Evolutionary conservation across 2,113 vertebrate genomes (phyloP), one percentile per base, ranked within the genome.

Genomic region (Cyanistes caeruleus): DNA sequence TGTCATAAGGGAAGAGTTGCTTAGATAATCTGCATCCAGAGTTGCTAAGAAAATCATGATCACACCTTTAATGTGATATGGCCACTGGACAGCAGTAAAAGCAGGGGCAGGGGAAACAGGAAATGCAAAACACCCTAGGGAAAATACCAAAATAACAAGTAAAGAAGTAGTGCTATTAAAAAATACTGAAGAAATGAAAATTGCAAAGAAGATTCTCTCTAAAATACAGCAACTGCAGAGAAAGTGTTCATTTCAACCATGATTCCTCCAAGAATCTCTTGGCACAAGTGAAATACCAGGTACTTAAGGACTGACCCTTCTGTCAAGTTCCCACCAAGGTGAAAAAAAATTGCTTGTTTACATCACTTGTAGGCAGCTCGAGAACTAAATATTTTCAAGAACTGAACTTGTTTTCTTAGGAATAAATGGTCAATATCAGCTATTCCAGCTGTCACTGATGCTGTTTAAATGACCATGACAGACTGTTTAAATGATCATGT

Each of bases 1-100:
- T 0, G 0, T 7, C 60, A 3, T 22, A 88, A 62, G 19, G 20
- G 23, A 88, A 88, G 6, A 24, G 5, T 21, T 93, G 13, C 18
- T 33, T 33, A 51, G 35, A 62, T 41, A 37, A 58, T 41, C 3
- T 56, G 10, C 19, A 60, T 16, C 6, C 11, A 55, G 20, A 79
- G 8, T 25, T 79, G 21, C 49, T 82, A 49, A 37, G 19, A 86
- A 69, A 84, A 82, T 44, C 28, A 24, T 18, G 59, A 53, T 37
- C 4, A 3, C 9, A 62, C 2, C 10, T 68, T 68, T 60, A 69
- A 55, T 58, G 15, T 76, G 28, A 48, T 7, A 68, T 37, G n/a
- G 9, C 43, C 35, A 64, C 12, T 51, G 17, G 7, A 49, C 28
- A 73, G 31, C 8, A 43, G 51, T 31, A 60, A 77, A 90, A 95